phyloP scores from a whole-genome alignment of 2,113 vertebrate species.

The Phyllostomus discolor region DNA sequence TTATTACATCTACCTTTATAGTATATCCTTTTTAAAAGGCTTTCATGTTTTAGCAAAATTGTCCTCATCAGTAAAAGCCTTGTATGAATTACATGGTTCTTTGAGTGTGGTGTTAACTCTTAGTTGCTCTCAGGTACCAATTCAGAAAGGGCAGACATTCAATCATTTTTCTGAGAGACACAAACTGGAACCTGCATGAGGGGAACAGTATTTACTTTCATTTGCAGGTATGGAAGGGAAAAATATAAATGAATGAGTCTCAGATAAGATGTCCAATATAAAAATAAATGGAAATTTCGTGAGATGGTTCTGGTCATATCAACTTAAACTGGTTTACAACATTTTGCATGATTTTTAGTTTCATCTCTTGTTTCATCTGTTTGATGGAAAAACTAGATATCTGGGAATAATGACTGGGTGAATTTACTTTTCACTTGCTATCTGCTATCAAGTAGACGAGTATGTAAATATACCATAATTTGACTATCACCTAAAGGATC shows the following conservation, averaged over 20 bases:
- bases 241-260: not conserved
- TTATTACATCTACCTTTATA: conserved; percentile 7
- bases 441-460: not conserved
- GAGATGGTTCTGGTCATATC: not conserved
- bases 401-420: not conserved
- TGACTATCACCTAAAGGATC: not conserved
- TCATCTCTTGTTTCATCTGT: not conserved
- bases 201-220: not conserved
- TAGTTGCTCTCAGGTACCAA: not conserved
- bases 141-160: not conserved
- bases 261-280: not conserved
- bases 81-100: not conserved
- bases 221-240: not conserved
- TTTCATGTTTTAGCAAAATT: conserved; percentile 19
- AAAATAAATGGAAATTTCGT: not conserved
- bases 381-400: not conserved
- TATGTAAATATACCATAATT: not conserved
- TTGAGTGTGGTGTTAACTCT: not conserved
- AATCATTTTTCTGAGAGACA: not conserved
- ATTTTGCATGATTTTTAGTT: not conserved
- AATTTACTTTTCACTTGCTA: not conserved
- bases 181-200: not conserved
- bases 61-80: conserved; percentile 17
- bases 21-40: not conserved
- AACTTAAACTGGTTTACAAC: not conserved